Conservation (phyloP, 2,888 invertebrate species). For the Drosophila algonquin region DNA sequence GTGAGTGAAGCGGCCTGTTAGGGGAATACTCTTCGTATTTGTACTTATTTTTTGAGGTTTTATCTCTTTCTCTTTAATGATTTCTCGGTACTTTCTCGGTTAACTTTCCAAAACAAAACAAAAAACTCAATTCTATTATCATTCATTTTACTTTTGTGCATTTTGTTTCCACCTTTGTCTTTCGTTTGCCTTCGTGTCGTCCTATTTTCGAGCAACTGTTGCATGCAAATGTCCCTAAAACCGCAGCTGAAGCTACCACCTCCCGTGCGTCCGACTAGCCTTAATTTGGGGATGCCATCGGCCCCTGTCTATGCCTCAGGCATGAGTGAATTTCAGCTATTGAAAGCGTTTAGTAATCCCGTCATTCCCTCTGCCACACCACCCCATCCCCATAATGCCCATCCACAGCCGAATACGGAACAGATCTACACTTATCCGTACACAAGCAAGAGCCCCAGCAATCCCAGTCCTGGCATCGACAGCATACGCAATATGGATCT, state of each 20-base stretch:
- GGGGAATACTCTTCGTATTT: conserved; percentile 21
- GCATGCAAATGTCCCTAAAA: conserved; percentile 54
- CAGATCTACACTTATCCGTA: conserved; percentile 44
- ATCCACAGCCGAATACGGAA: conserved; percentile 50
- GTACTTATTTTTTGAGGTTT: conserved; percentile 30
- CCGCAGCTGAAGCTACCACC: conserved; percentile 43
- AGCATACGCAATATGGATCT: conserved; percentile 74
- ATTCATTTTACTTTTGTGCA: conserved; percentile 35
- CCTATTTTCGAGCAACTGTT: conserved; percentile 54
- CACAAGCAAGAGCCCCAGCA: conserved; percentile 9
- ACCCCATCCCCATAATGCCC: conserved; percentile 1
- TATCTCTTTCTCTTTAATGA: conserved; percentile 21
- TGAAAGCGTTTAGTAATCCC: conserved; percentile 65
- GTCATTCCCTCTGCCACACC: conserved; percentile 28
- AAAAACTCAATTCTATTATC: conserved; percentile 13
- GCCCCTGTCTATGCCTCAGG: not conserved
- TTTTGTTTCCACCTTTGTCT: conserved; percentile 29
- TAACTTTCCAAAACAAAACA: conserved; percentile 12
- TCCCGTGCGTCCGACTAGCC: conserved; percentile 69
- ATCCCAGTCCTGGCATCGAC: conserved; percentile 66
- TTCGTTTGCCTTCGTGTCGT: conserved; percentile 30
- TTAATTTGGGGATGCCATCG: conserved; percentile 50
- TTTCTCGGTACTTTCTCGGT: conserved; percentile 23
- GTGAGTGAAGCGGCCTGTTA: conserved; percentile 67
- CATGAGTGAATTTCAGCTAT: conserved; percentile 54